Evolutionary conservation across 2,113 vertebrate genomes (phyloP), one percentile per base, ranked within the genome.

Genomic region (Lynx canadensis): DNA sequence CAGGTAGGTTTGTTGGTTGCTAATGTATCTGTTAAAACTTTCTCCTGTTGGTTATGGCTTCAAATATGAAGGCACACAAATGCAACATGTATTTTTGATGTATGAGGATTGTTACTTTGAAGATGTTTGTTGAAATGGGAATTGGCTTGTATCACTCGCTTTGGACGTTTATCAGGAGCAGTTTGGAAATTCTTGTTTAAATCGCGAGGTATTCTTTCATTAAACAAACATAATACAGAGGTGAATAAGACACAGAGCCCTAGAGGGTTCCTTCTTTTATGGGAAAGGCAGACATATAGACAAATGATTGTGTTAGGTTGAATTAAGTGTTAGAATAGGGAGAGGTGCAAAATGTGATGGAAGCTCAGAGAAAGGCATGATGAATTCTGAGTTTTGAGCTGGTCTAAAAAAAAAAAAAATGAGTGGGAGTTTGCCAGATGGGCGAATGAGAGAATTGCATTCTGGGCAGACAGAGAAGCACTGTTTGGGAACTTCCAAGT

Each of bases 401-500:
- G 65, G 29, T 91, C 52, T 86, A 36, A 95, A 93, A 93, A 85
- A 92, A n/a, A 92, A 57, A 93, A 85, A 92, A 92, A 60, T 13
- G 50, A 95, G 91, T 94, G 81, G 91, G 84, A 93, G 88, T 91
- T 97, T 91, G 91, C 93, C 93, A 93, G 91, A 97, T 97, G 96
- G 97, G 66, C 89, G 81, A 63, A 93, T 73, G 84, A 95, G 79
- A 95, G 97, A 94, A 82, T 29, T 93, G 66, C 60, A 63, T 93
- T 91, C 71, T 97, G 89, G 91, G 81, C 82, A 96, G 89, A 97
- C 95, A 95, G 97, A 95, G 81, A 81, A 74, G 91, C 66, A 83
- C 94, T 98, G 88, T 97, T 96, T 84, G 82, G 78, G 78, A 94
- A 95, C 97, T 97, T 97, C 57, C 63, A 95, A 92, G 81, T 95